A percentile compares a stretch with the other conserved stretches of the same genome.
phyloP scores from a whole-genome alignment of 2,888 invertebrate genomes.

The Drosophila crucigera region DNA sequence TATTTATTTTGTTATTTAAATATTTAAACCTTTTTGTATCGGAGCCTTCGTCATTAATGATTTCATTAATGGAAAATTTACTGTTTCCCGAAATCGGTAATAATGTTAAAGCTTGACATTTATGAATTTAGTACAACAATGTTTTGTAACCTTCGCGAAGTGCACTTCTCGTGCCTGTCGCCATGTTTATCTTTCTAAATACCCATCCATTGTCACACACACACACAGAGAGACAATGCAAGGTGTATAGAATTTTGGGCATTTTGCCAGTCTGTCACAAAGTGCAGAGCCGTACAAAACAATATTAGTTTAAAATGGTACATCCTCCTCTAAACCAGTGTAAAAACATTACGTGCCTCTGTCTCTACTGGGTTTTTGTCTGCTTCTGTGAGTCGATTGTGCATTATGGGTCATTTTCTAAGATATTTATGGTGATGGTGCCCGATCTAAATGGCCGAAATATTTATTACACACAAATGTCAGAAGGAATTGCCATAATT shows the following conservation, averaged over 20 bases:
- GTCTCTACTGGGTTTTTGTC: slow-evolving; percentile 18
- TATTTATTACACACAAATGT: slow-evolving; percentile 70
- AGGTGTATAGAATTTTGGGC: slow-evolving; percentile 43
- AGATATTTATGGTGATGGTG: slow-evolving; percentile 54
- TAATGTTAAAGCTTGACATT: background rate
- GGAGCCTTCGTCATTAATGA: background rate
- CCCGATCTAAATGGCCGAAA: slow-evolving; percentile 49
- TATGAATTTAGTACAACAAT: slow-evolving; percentile 23
- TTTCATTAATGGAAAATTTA: background rate
- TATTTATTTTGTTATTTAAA: background rate
- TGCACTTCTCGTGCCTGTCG: slow-evolving; percentile 33
- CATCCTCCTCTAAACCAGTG: background rate
- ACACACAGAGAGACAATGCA: slow-evolving; percentile 31
- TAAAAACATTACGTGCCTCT: slow-evolving; percentile 23
- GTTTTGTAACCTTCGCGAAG: slow-evolving; percentile 41
- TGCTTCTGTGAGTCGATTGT: slow-evolving; percentile 41
- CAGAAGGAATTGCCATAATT: slow-evolving; percentile 72
- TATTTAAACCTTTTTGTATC: background rate
- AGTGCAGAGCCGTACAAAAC: slow-evolving; percentile 46
- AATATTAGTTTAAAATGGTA: slow-evolving; percentile 44
- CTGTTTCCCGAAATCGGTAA: background rate
- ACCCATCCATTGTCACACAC: slow-evolving; percentile 51
- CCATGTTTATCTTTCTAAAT: slow-evolving; percentile 43
- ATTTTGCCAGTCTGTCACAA: slow-evolving; percentile 57
- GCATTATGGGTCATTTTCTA: slow-evolving; percentile 52